A percentile compares a stretch with the other conserved stretches of the same genome.
Evolutionary conservation across 30 jellyfish, hydroid and myxozoan genomes (phyloP).

Genomic region (Chironex yamaguchii): DNA sequence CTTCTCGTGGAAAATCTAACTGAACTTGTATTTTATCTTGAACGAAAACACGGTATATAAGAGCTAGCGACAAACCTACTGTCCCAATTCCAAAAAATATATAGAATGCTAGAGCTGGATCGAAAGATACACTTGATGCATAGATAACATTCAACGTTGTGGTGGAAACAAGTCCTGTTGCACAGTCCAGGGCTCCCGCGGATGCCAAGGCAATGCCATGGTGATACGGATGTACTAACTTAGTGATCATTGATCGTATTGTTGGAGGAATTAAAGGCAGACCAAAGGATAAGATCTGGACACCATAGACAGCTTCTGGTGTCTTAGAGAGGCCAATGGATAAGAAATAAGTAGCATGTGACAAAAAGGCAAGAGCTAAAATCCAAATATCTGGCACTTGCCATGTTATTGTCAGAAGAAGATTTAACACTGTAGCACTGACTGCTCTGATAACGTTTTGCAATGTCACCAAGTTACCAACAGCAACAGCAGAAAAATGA

Average conservation of each 20-base stretch:
- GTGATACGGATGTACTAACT: constrained; percentile 1
- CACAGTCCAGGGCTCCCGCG: not conserved
- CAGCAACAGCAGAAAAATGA: not conserved
- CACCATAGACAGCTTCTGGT: not conserved
- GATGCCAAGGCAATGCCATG: constrained; percentile 31
- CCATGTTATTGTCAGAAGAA: not conserved
- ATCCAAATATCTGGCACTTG: constrained; percentile 5
- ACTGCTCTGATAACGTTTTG: not conserved
- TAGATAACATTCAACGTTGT: not conserved
- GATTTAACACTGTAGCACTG: not conserved
- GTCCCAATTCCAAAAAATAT: not conserved
- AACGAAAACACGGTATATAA: not conserved
- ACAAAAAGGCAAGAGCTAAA: not conserved
- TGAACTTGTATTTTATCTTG: too few relatives aligned
- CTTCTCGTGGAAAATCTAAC: too few relatives aligned
- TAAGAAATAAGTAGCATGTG: constrained; percentile 14
- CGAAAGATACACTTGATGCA: not conserved
- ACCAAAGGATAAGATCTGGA: not conserved
- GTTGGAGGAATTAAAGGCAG: not conserved
- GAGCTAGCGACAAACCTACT: not conserved
- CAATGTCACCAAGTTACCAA: constrained; percentile 4
- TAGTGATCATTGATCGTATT: constrained; percentile 27
- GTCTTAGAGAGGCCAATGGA: not conserved
- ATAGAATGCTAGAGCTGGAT: not conserved
- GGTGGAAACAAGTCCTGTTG: not conserved